Percentiles rank a stretch among this genome's conserved stretches.
Evolutionary conservation across 2,888 invertebrate genomes (phyloP).

Genomic region (Heliconius ethilla): DNA sequence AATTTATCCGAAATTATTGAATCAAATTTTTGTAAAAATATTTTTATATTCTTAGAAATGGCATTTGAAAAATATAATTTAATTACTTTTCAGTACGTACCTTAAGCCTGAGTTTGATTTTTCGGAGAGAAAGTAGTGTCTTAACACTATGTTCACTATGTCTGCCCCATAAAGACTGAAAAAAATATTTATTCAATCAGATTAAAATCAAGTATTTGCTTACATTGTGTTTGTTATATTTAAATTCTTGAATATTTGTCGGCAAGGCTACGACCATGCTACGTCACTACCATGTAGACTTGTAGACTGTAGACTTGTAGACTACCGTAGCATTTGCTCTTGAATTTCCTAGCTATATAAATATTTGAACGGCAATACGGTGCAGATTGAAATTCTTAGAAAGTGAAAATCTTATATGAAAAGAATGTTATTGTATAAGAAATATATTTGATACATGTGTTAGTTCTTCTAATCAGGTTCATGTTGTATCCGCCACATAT

Average conservation of each 20-base stretch:
- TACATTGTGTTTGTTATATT: not conserved
- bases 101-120: too few species aligned
- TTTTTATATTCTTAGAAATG: too few species aligned
- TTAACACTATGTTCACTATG: not conserved
- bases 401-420: constrained; percentile 1
- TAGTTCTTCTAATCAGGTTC: too few species aligned
- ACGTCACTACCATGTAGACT: not conserved
- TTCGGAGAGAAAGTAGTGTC: not conserved
- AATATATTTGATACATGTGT: too few species aligned
- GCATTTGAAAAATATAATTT: too few species aligned
- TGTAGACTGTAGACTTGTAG: constrained; percentile 20
- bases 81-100: too few species aligned
- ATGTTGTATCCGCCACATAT: too few species aligned
- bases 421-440: not conserved
- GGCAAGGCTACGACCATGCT: not conserved
- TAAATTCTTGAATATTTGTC: not conserved
- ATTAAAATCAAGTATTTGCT: not conserved
- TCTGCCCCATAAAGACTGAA: not conserved
- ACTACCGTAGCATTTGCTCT: constrained; percentile 8
- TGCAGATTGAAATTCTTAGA: constrained; percentile 7
- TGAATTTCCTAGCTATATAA: constrained; percentile 13
- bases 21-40: too few species aligned
- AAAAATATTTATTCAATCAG: too few species aligned
- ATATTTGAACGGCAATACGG: constrained; percentile 11
- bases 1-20: too few species aligned